These are phyloP conservation scores for Acridotheres tristis DNA, from an alignment of 2,797 vertebrate species.

Conservation along the genomic window DNA sequence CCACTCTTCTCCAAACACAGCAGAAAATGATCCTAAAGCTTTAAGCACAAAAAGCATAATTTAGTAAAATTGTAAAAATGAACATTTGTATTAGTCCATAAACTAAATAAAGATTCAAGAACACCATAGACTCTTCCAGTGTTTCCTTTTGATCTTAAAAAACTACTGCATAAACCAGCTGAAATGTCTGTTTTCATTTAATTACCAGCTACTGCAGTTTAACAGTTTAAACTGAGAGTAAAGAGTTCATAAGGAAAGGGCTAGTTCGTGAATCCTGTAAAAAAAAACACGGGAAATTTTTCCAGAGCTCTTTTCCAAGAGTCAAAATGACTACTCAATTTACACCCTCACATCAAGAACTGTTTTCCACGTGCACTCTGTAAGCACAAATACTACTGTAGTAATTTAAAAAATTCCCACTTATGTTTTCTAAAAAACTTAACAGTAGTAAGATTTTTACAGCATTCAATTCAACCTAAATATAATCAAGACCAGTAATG, in stretches of 20 bases:
- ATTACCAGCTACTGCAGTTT: background rate
- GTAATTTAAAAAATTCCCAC: background rate
- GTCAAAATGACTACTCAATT: background rate
- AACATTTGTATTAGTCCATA: slow-evolving; percentile 21
- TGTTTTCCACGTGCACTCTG: background rate
- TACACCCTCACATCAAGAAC: background rate
- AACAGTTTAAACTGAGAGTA: background rate
- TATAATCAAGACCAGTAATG: background rate
- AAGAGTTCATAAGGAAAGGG: background rate
- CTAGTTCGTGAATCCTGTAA: background rate
- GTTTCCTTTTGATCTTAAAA: background rate
- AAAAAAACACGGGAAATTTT: background rate
- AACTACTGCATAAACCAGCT: background rate
- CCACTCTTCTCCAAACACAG: slow-evolving; percentile 97
- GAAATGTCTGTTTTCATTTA: background rate
- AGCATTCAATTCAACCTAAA: background rate
- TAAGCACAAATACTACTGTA: background rate
- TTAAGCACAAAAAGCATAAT: slow-evolving; percentile 65
- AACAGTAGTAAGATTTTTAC: background rate
- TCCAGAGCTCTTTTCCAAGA: background rate
- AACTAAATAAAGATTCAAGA: slow-evolving; percentile 24
- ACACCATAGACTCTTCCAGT: background rate
- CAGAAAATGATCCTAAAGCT: slow-evolving; percentile 97
- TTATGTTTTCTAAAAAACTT: background rate
- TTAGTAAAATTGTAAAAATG: slow-evolving; percentile 43